These are phyloP conservation scores for Pyrrhosoma nymphula DNA, from an alignment of 2,888 invertebrate species.

Conservation along the genomic window DNA sequence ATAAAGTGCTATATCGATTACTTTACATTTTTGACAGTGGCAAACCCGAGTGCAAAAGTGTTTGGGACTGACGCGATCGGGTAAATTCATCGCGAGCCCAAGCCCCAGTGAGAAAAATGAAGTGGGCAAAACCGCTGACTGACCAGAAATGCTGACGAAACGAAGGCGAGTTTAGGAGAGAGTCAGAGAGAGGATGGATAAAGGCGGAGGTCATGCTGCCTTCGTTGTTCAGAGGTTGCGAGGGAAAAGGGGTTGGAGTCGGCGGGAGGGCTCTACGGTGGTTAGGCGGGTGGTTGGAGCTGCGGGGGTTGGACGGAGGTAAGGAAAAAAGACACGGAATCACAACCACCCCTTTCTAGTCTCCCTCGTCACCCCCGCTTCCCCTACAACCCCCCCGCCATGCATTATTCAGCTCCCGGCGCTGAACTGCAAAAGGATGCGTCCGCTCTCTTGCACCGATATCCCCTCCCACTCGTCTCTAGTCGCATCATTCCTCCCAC, in stretches of 20 bases:
- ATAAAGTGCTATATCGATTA: too few relatives aligned
- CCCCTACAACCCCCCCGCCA: background rate
- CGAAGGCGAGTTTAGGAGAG: too few relatives aligned
- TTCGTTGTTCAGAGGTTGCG: background rate
- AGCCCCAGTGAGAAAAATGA: too few relatives aligned
- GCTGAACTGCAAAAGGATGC: conserved; percentile 9
- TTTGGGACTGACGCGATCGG: too few relatives aligned
- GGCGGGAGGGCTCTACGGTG: too few relatives aligned
- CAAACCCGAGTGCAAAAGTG: too few relatives aligned
- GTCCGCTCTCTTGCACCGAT: background rate
- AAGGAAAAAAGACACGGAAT: background rate
- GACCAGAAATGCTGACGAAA: too few relatives aligned
- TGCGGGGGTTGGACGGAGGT: background rate
- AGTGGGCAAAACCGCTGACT: too few relatives aligned
- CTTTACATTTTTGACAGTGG: too few relatives aligned
- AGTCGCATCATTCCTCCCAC: background rate
- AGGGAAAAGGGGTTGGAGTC: background rate
- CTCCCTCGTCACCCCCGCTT: background rate
- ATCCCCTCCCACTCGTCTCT: background rate
- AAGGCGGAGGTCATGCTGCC: background rate
- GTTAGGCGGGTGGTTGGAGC: background rate
- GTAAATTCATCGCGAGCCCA: too few relatives aligned
- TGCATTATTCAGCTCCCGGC: conserved; percentile 39
- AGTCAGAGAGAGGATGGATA: background rate
- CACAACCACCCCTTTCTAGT: background rate